Evolutionary conservation across 2,888 invertebrate genomes (phyloP).

Genomic region (Cremastobaeus sp.): DNA sequence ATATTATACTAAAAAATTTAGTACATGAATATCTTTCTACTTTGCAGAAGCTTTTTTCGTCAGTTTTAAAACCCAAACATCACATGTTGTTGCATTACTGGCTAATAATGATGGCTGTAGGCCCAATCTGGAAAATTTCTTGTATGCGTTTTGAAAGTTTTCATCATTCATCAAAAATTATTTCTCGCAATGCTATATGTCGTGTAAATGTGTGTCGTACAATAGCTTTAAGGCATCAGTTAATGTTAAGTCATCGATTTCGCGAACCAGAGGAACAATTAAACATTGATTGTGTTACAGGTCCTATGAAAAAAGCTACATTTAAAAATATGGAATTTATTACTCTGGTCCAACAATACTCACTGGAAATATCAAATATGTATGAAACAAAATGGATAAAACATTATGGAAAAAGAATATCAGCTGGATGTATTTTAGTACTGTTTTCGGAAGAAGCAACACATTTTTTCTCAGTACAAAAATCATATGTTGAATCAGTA

Average conservation of each 20-base stretch:
- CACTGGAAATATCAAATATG: slow-evolving; percentile 6
- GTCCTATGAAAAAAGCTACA: slow-evolving; percentile 2
- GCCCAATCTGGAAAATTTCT: slow-evolving; percentile 57
- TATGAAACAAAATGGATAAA: slow-evolving; percentile 8
- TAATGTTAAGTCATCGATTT: slow-evolving; percentile 16
- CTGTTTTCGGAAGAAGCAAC: too few relatives aligned
- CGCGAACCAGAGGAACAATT: slow-evolving; percentile 4
- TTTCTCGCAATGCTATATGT: slow-evolving; percentile 31
- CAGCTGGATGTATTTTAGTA: too few relatives aligned
- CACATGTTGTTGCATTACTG: slow-evolving; percentile 59
- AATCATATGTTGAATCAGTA: slow-evolving; percentile 1
- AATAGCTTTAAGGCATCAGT: slow-evolving; percentile 32
- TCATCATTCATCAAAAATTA: slow-evolving; percentile 48
- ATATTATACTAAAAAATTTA: slow-evolving; percentile 19
- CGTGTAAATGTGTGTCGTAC: slow-evolving; percentile 51
- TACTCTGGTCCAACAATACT: slow-evolving; percentile 3
- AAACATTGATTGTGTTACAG: neutral
- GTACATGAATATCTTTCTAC: slow-evolving; percentile 34
- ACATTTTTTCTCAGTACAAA: too few relatives aligned
- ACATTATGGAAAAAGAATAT: slow-evolving; percentile 5
- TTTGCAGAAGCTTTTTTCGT: slow-evolving; percentile 37
- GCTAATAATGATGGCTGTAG: slow-evolving; percentile 50
- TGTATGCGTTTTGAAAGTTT: slow-evolving; percentile 58
- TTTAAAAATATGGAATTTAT: too few relatives aligned
- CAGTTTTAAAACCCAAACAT: slow-evolving; percentile 56